Conservation (phyloP, 1,140 invertebrate genomes). For the Pseudomyrmex dendroicus region DNA sequence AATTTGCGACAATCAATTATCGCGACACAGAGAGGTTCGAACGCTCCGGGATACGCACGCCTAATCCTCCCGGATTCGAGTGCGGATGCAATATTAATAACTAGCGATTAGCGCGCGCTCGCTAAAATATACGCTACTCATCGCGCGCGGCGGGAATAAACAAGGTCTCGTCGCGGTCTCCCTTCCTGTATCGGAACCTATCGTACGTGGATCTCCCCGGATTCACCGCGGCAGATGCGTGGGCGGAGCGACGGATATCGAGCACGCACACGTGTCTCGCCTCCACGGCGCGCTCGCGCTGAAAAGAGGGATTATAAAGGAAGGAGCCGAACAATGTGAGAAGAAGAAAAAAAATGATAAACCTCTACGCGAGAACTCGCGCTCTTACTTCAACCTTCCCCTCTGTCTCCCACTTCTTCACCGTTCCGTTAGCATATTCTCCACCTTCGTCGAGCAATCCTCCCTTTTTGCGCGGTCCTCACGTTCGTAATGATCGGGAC, state of each 20-base stretch:
- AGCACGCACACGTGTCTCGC: conserved; percentile 73
- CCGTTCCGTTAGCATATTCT: neutral
- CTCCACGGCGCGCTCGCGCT: conserved; percentile 53
- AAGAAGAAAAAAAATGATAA: conserved; percentile 16
- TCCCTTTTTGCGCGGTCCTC: conserved; percentile 39
- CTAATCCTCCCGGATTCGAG: conserved; percentile 70
- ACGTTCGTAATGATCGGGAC: conserved; percentile 68
- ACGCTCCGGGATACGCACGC: conserved; percentile 11
- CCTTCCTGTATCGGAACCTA: conserved; percentile 27
- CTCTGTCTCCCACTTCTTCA: neutral
- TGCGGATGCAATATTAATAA: conserved; percentile 81
- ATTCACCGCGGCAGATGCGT: conserved; percentile 47
- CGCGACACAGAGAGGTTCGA: conserved; percentile 54
- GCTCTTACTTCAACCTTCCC: conserved; percentile 18
- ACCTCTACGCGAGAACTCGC: conserved; percentile 21
- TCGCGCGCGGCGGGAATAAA: conserved; percentile 70
- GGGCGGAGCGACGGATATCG: conserved; percentile 70
- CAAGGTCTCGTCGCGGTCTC: conserved; percentile 59
- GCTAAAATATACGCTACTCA: conserved; percentile 71
- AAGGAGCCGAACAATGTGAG: neutral
- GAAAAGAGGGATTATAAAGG: conserved; percentile 39
- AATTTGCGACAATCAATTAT: conserved; percentile 79
- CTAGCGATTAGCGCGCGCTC: conserved; percentile 70
- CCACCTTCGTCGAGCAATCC: conserved; percentile 51
- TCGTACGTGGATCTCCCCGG: conserved; percentile 18